A percentile compares a stretch with the other conserved stretches of the same genome.
These are phyloP conservation scores for Chaetodon auriga DNA, from an alignment of 2,113 vertebrate genomes.

Conservation along the genomic window DNA sequence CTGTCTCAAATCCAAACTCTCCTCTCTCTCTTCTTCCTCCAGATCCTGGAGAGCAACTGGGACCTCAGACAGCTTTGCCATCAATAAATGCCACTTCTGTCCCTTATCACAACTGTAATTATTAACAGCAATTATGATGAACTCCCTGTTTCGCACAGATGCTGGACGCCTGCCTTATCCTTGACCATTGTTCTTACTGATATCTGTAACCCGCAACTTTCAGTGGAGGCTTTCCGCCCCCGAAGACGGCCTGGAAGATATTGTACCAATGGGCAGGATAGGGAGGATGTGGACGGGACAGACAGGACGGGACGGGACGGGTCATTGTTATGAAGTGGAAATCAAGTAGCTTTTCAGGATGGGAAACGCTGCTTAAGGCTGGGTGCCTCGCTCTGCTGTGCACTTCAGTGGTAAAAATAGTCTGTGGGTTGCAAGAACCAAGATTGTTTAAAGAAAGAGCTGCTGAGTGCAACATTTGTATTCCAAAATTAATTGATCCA, in stretches of 20 bases:
- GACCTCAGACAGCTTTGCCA: slow-evolving; percentile 15
- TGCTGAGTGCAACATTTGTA: neutral
- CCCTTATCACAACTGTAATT: slow-evolving; percentile 80
- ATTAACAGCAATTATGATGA: slow-evolving; percentile 83
- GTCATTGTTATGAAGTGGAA: slow-evolving; percentile 62
- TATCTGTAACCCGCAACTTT: slow-evolving; percentile 63
- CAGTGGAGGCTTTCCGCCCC: slow-evolving; percentile 23
- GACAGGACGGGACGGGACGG: slow-evolving; percentile 35
- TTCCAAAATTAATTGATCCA: neutral
- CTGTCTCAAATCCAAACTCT: slow-evolving; percentile 31
- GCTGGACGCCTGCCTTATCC: slow-evolving; percentile 68
- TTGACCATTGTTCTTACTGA: slow-evolving; percentile 85
- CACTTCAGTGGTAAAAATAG: slow-evolving; percentile 36
- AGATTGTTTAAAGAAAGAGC: neutral
- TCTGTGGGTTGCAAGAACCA: neutral
- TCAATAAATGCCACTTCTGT: slow-evolving; percentile 68
- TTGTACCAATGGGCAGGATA: slow-evolving; percentile 26
- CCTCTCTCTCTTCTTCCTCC: slow-evolving; percentile 21
- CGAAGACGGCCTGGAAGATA: slow-evolving; percentile 17
- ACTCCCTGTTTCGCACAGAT: slow-evolving; percentile 41
- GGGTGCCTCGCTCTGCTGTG: neutral
- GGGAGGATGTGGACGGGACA: slow-evolving; percentile 55
- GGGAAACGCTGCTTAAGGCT: neutral
- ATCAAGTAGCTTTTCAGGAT: slow-evolving; percentile 55
- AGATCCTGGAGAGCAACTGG: slow-evolving; percentile 55